phyloP scores from a whole-genome alignment of 64 coral and sea anemone species.

The Stichodactyla mertensii region DNA sequence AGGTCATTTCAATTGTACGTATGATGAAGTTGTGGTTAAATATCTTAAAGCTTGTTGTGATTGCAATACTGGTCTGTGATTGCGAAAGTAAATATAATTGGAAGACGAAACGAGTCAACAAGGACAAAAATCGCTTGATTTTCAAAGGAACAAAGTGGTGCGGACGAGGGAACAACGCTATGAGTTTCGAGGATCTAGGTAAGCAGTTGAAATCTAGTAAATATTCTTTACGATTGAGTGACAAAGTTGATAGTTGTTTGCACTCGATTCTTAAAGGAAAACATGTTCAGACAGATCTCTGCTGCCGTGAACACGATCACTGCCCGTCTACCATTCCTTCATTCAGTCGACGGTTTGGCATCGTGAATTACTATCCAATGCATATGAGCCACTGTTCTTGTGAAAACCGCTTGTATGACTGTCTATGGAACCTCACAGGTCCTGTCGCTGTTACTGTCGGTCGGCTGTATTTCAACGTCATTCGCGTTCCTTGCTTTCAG shows the following conservation, averaged over 20 bases:
- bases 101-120: background rate
- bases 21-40: background rate
- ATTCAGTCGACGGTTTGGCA: constrained; percentile 22
- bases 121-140: background rate
- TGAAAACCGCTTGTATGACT: constrained; percentile 25
- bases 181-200: constrained; percentile 37
- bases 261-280: background rate
- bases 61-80: background rate
- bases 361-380: constrained; percentile 34
- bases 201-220: background rate
- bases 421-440: constrained; percentile 13
- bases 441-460: constrained; percentile 20
- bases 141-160: constrained; percentile 41
- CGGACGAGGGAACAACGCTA: constrained; percentile 31
- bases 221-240: too few relatives aligned
- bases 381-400: constrained; percentile 43
- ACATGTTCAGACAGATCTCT: constrained; percentile 29
- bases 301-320: constrained; percentile 55
- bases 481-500: constrained; percentile 37
- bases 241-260: too few relatives aligned
- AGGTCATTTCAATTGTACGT: background rate
- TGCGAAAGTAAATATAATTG: background rate
- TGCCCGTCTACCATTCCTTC: constrained; percentile 32
- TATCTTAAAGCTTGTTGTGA: background rate
- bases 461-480: constrained; percentile 29